Conservation (phyloP, 2,113 vertebrate genomes). For the Hemichromis elongatus region DNA sequence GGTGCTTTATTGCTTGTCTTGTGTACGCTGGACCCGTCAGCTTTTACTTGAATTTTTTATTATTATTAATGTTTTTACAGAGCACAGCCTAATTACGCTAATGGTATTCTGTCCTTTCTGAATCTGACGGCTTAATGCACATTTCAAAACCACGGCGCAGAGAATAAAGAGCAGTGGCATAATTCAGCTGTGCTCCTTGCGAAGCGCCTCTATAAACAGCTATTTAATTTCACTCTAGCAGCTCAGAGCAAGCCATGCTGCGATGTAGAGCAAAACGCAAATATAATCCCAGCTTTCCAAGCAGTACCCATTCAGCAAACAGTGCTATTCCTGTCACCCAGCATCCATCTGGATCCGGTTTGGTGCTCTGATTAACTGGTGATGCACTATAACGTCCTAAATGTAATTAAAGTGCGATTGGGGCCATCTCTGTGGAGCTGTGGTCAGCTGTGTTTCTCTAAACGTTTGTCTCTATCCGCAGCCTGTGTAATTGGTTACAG, state of each 20-base stretch:
- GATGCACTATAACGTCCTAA: slow-evolving; percentile 25
- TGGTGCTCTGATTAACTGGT: slow-evolving; percentile 30
- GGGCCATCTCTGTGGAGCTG: slow-evolving; percentile 22
- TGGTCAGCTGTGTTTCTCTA: slow-evolving; percentile 40
- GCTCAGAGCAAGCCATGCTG: neutral
- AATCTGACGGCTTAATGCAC: slow-evolving; percentile 14
- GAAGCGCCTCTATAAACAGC: slow-evolving; percentile 17
- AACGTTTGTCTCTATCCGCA: slow-evolving; percentile 14
- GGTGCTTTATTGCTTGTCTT: neutral
- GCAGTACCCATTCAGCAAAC: neutral
- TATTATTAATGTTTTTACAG: neutral
- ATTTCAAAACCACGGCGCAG: neutral
- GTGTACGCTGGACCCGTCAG: neutral
- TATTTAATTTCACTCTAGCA: slow-evolving; percentile 36
- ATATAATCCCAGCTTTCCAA: slow-evolving; percentile 15
- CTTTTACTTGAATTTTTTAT: neutral
- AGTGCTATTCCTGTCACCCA: neutral
- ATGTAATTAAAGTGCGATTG: slow-evolving; percentile 57
- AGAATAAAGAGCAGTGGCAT: neutral
- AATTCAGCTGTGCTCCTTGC: slow-evolving; percentile 20
- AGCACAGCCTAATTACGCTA: slow-evolving; percentile 8
- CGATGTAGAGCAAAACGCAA: slow-evolving; percentile 24
- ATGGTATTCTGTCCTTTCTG: slow-evolving; percentile 18
- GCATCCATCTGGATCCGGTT: slow-evolving; percentile 33
- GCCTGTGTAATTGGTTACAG: slow-evolving; percentile 45